These are phyloP conservation scores for Portunus trituberculatus DNA, from an alignment of 1,140 invertebrate species.

Conservation along the genomic window DNA sequence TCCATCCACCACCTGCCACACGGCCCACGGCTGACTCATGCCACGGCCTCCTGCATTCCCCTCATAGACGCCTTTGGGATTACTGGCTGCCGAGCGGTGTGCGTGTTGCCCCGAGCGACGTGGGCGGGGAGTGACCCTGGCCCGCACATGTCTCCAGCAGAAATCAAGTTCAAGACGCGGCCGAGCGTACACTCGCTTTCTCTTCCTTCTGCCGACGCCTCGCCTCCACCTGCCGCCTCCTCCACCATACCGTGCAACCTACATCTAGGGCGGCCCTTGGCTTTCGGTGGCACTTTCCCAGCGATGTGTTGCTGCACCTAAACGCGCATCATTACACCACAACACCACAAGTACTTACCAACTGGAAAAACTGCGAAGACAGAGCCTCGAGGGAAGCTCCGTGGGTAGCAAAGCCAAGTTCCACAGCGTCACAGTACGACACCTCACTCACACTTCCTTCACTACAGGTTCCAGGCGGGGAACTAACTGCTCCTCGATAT, in stretches of 20 bases:
- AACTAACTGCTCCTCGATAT: constrained; percentile 20
- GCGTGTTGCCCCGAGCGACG: not conserved
- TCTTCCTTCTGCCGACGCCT: constrained; percentile 39
- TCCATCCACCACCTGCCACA: not conserved
- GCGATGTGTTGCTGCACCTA: not conserved
- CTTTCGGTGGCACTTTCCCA: constrained; percentile 51
- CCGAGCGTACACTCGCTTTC: constrained; percentile 52
- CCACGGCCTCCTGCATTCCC: not conserved
- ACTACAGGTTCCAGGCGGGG: constrained; percentile 28
- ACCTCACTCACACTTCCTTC: constrained; percentile 31
- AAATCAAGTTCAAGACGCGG: constrained; percentile 60
- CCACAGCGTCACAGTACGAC: constrained; percentile 14
- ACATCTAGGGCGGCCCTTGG: not conserved
- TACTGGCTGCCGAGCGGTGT: not conserved
- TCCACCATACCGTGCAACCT: constrained; percentile 44
- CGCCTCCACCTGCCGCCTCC: not conserved
- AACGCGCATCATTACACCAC: not conserved
- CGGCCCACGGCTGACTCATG: not conserved
- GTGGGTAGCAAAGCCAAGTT: not conserved
- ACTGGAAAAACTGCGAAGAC: constrained; percentile 36
- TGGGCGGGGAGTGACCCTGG: constrained; percentile 34
- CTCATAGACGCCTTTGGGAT: not conserved
- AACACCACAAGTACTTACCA: constrained; percentile 28
- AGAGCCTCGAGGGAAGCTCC: constrained; percentile 43
- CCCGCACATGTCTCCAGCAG: not conserved